Conservation (phyloP, 2,888 invertebrate species). For the Gerosis bhagava region DNA sequence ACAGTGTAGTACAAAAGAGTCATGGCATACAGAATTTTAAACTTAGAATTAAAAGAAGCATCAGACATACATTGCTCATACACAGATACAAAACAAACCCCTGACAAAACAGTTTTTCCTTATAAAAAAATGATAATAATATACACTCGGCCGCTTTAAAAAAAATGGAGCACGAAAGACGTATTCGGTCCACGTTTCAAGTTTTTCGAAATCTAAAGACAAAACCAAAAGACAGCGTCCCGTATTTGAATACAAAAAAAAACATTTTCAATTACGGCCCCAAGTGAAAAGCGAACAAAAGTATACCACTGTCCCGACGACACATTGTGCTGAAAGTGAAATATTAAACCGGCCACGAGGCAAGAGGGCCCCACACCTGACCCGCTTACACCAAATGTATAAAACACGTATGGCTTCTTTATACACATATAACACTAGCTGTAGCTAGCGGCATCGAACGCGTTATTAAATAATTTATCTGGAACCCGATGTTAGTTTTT, state of each 20-base stretch:
- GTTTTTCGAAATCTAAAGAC: background rate
- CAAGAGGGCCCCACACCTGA: background rate
- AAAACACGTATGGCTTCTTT: conserved; percentile 2
- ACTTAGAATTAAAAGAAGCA: too few relatives aligned
- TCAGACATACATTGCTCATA: too few relatives aligned
- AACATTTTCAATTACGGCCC: conserved; percentile 41
- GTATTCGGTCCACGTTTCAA: conserved; percentile 3
- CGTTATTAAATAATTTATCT: too few relatives aligned
- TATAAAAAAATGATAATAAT: too few relatives aligned
- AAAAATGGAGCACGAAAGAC: conserved; percentile 15
- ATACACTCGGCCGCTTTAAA: too few relatives aligned
- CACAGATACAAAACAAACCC: too few relatives aligned
- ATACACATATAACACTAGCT: too few relatives aligned
- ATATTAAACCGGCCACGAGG: conserved; percentile 46
- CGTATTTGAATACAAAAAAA: conserved; percentile 30
- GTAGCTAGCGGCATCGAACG: too few relatives aligned
- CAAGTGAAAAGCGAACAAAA: conserved; percentile 34
- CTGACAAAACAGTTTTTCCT: too few relatives aligned
- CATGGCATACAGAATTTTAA: too few relatives aligned
- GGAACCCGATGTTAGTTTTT: too few relatives aligned
- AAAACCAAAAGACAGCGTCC: conserved; percentile 3
- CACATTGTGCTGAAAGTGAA: conserved; percentile 45
- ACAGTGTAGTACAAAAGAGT: too few relatives aligned
- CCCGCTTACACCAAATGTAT: conserved; percentile 1
- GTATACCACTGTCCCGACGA: conserved; percentile 37